A percentile compares a stretch with the other conserved stretches of the same genome.
Conservation (phyloP, 2,888 invertebrate genomes). For the Nomada fabriciana region DNA sequence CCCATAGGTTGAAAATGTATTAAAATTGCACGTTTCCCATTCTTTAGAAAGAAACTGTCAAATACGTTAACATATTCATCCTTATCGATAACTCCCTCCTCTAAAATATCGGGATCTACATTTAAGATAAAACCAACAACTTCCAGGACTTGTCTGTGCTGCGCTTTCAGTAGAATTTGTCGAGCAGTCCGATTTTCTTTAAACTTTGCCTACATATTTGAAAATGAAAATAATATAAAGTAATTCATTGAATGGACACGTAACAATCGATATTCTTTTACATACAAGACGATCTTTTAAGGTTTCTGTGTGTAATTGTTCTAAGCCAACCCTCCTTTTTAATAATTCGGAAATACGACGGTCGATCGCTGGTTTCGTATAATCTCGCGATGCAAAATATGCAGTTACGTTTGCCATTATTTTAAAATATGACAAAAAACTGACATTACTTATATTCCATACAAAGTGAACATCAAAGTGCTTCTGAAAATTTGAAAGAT, state of each 20-base stretch:
- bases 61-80: conserved; percentile 87
- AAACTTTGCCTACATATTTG: conserved; percentile 85
- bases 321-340: conserved; percentile 72
- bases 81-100: conserved; percentile 90
- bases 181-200: conserved; percentile 86
- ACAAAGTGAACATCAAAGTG: conserved; percentile 47
- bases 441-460: neutral
- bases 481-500: conserved; percentile 4
- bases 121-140: conserved; percentile 87
- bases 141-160: conserved; percentile 89
- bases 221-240: neutral
- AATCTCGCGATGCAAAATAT: conserved; percentile 71
- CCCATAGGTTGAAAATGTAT: conserved; percentile 89
- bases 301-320: conserved; percentile 69
- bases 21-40: conserved; percentile 87
- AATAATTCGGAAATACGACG: conserved; percentile 76
- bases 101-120: conserved; percentile 86
- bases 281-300: conserved; percentile 76
- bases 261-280: conserved; percentile 19
- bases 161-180: conserved; percentile 84
- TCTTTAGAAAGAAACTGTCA: conserved; percentile 87
- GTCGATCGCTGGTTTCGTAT: conserved; percentile 79
- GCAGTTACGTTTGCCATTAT: conserved; percentile 51
- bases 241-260: neutral
- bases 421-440: neutral